Base-by-base conservation (phyloP, 2,797 vertebrate species). In the Micropoecilia bifurca region DNA sequence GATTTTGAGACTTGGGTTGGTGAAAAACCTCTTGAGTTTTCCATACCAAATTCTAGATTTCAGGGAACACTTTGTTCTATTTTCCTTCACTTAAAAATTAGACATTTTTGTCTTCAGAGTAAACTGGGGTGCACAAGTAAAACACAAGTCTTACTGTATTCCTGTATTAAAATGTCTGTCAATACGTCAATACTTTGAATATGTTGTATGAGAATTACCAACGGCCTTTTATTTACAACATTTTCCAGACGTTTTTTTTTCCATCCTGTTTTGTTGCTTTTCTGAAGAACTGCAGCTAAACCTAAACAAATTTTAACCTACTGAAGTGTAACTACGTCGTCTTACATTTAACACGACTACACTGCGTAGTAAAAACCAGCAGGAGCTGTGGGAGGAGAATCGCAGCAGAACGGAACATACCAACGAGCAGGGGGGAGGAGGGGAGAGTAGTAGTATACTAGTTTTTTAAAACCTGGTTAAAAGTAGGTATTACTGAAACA, bases 351-450 rank as follows among this genome's bases (percentile, higher is more conserved):
- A 73, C 55, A 48, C 87, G 76, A 88, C 86, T 87, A 80, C 82
- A 83, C 79, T 50, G 61, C 77, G 47, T 78, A 80, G 73, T 76
- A 87, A 53, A 80, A 74, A 53, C 8, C 36, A 85, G 78, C 81
- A 83, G 63, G 80, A 82, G 89, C 88, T 69, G 61, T 85, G 71
- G 84, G 84, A 87, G 83, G 85, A 88, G 80, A 79, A 78, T 74
- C 72, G 13, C 16, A 10, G 33, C 33, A 0, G 16, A 80, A 72
- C 16, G 90, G 93, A 83, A 48, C 48, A 50, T 93, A 94, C 93
- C 91, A 93, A 87, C 33, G 83, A 0, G 0, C 7, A 14, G 46
- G 84, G 88, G 77, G 73, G 36, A 4, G 36, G 36, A 4, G 36
- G 36, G 36, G 36, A 4, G 36, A 4, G 36, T 18, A 13, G 5